Percentiles rank a stretch among this genome's conserved stretches.
Evolutionary conservation across 2,113 vertebrate genomes (phyloP).

Genomic region (Lipophrys pholis): DNA sequence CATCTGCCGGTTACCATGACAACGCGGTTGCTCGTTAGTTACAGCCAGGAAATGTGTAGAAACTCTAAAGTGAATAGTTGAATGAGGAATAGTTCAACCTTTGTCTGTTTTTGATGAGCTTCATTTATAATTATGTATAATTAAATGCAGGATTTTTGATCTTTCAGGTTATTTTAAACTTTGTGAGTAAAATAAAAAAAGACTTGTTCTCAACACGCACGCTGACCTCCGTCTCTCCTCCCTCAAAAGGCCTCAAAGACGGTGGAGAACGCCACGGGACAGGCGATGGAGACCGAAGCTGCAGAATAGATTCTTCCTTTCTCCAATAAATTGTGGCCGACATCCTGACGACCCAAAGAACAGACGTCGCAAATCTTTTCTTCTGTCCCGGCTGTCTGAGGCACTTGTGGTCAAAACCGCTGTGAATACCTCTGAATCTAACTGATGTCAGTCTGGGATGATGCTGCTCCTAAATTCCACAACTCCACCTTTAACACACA

Average conservation of each 20-base stretch:
- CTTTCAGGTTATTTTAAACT: too few relatives aligned
- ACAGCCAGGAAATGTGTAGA: too few relatives aligned
- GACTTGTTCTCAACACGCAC: not conserved
- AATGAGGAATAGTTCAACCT: too few relatives aligned
- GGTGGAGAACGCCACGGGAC: slow-evolving; percentile 92
- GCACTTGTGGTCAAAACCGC: slow-evolving; percentile 68
- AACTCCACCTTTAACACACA: slow-evolving; percentile 42
- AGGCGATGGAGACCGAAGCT: slow-evolving; percentile 89
- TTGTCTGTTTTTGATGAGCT: too few relatives aligned
- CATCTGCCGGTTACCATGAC: too few relatives aligned
- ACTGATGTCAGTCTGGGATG: slow-evolving; percentile 78
- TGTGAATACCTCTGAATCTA: slow-evolving; percentile 77
- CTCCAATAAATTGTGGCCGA: slow-evolving; percentile 57
- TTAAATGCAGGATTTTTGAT: too few relatives aligned
- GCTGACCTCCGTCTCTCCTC: slow-evolving; percentile 1
- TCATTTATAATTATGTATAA: too few relatives aligned
- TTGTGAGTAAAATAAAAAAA: not conserved
- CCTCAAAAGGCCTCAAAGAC: slow-evolving; percentile 92
- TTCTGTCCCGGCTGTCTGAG: slow-evolving; percentile 79
- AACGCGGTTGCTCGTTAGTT: too few relatives aligned
- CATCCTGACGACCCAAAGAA: slow-evolving; percentile 79
- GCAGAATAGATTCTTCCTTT: slow-evolving; percentile 84
- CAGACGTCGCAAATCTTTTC: slow-evolving; percentile 66
- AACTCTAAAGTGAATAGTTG: too few relatives aligned
- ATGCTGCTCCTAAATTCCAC: slow-evolving; percentile 72